Evolutionary conservation across 2,888 invertebrate species (phyloP).

Genomic region (Petrolisthes manimaculis): DNA sequence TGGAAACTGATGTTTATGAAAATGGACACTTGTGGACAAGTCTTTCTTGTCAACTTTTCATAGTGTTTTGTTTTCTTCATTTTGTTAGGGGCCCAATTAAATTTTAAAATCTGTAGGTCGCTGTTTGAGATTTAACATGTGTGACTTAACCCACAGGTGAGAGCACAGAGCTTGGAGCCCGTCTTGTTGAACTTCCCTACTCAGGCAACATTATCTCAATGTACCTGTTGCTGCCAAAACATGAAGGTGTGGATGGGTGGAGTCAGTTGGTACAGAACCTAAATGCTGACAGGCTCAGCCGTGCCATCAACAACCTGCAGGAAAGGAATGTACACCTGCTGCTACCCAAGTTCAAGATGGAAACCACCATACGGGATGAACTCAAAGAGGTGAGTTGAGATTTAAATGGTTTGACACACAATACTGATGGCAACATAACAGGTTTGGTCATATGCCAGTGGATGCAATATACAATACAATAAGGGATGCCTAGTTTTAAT

Average conservation of each 20-base stretch:
- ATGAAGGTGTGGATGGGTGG: conserved; percentile 54
- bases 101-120: conserved; percentile 67
- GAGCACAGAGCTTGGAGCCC: conserved; percentile 62
- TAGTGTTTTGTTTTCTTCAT: background rate
- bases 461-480: too few species aligned
- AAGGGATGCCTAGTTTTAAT: too few species aligned
- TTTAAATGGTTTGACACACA: too few species aligned
- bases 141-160: conserved; percentile 64
- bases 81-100: background rate
- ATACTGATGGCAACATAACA: too few species aligned
- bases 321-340: conserved; percentile 42
- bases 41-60: background rate
- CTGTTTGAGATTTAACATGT: background rate
- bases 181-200: conserved; percentile 68
- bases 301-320: conserved; percentile 26
- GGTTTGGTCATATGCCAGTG: too few species aligned
- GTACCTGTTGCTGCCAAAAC: conserved; percentile 67
- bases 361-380: conserved; percentile 72
- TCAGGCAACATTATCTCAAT: conserved; percentile 67
- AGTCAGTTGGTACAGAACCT: conserved; percentile 47
- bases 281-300: conserved; percentile 33
- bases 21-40: too few species aligned
- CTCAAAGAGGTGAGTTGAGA: conserved; percentile 64
- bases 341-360: conserved; percentile 65
- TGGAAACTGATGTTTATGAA: too few species aligned